Evolutionary conservation across 2,888 invertebrate genomes (phyloP), one percentile per base, ranked within the genome.

Genomic region (Drosophila neonasuta): DNA sequence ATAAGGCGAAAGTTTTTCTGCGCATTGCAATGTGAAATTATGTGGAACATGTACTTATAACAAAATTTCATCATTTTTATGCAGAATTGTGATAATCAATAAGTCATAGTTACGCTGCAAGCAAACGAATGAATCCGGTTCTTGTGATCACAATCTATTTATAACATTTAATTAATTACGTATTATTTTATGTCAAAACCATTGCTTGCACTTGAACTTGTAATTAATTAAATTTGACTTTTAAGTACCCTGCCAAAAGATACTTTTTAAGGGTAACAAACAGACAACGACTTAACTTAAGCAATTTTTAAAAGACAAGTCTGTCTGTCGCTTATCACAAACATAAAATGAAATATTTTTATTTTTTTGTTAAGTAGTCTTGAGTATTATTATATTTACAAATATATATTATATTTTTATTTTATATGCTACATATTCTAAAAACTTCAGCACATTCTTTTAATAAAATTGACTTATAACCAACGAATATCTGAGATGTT

Each of bases 51-150:
- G 36, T 32, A 42, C 39, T 20, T 34, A 20, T 32, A 6, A 20
- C 20, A 6, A 42, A 42, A 50, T 30, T 42, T 45, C 34, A 54
- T 60, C 39, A 54, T 54, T 39, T 54, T 54, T 41, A 51, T 6
- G 34, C 2, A 11, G 57, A 57, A 57, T 46, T 54, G 30, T 0
- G 5, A 3, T 17, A 52, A 15, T 30, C 30, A 30, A 51, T 41
- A 24, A 24, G 34, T 20, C 49, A 15, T 34, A 20, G 10, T 50
- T 51, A 3, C 24, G 24, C 36, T 29, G 29, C 11, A 15, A 6
- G 48, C 13, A 41, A 42, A 11, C 9, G 6, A 7, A 51, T 17
- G 29, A 30, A 41, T 52, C 17, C 17, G 29, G 51, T 54, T 54
- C 42, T 54, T 15, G 15, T 11, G 30, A 54, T 54, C 42, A 54